Base-by-base conservation (phyloP, 2,888 invertebrate species). In the Alloscopus bannaensis region DNA sequence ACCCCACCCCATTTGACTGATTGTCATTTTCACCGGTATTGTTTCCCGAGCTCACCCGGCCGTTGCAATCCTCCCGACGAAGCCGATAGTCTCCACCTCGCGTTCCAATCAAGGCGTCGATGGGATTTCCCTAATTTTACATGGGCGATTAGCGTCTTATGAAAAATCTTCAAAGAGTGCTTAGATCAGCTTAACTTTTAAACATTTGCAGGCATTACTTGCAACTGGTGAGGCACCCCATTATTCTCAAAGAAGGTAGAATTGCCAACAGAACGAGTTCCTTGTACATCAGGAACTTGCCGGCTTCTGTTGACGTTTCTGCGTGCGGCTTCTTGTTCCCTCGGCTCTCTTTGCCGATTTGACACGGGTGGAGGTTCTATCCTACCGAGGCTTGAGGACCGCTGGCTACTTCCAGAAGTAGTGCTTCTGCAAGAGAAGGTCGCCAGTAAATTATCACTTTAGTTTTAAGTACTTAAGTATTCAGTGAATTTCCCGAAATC, bases 71-170 rank as follows among this genome's bases (percentile, higher is more conserved):
- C 22, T 85, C 83, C 24, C 84, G 65, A 26, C 84, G 79, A 31
- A 86, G 82, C 26, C 83, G 47, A 64, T 86, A 86, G 66, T 84
- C 84, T 42, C 84, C 85, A 69, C 76, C 76, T 3, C 83, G 82
- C n/a, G 83, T 66, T 18, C 84, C 85, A 22, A 85, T 82, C 55
- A 84, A 70, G 4, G 81, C 81, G 45, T 84, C 84, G 57, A 85
- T 71, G 4, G 85, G 85, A n/a, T 16, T 62, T 18, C 66, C 76
- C 36, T 76, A n/a, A 36, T n/a, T n/a, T n/a, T 8, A 36, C 36
- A 36, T 36, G 13, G 36, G 24, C 29, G 59, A 28, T 13, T 28
- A 13, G 13, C 29, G 8, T 59, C 16, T 28, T 59, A n/a, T 59
- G n/a, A 22, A 22, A 55, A 55, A 24, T 55, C 24, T 55, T 55